Evolutionary conservation across 2,888 invertebrate genomes (phyloP).

Genomic region (Lepidonotus clava): DNA sequence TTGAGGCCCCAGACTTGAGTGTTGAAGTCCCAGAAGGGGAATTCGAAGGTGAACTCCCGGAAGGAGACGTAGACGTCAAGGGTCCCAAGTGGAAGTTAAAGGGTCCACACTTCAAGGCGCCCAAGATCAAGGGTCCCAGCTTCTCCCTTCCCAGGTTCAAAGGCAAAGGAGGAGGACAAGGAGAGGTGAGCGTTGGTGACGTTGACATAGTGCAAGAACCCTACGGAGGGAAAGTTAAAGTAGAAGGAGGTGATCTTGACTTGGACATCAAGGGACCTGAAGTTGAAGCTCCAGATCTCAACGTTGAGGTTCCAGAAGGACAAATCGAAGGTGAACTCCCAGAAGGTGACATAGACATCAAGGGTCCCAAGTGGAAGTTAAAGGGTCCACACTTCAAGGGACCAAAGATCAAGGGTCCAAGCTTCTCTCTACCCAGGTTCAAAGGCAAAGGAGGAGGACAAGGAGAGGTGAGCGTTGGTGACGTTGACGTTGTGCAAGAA

Average conservation of each 20-base stretch:
- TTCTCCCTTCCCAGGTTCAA: constrained; percentile 39
- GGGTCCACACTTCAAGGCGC: neutral
- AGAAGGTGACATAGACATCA: neutral
- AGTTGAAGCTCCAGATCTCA: neutral
- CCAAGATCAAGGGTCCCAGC: neutral
- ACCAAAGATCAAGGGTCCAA: constrained; percentile 1
- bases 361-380: constrained; percentile 5
- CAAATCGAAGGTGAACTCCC: constrained; percentile 19
- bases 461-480: constrained; percentile 37
- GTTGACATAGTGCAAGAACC: constrained; percentile 26
- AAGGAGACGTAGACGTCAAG: neutral
- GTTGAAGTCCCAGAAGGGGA: neutral
- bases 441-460: neutral
- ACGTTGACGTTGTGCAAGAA: constrained; percentile 8
- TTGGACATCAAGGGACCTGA: neutral
- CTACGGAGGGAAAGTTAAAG: constrained; percentile 16
- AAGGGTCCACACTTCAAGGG: constrained; percentile 42
- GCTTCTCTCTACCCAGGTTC: constrained; percentile 37
- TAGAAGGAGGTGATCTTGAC: constrained; percentile 19
- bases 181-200: constrained; percentile 36
- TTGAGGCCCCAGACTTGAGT: neutral
- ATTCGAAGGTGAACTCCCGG: neutral
- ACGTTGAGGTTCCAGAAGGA: constrained; percentile 22
- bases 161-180: constrained; percentile 21
- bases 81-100: neutral